Conservation (phyloP, 1,140 invertebrate genomes). For the Drosophila mayri region DNA sequence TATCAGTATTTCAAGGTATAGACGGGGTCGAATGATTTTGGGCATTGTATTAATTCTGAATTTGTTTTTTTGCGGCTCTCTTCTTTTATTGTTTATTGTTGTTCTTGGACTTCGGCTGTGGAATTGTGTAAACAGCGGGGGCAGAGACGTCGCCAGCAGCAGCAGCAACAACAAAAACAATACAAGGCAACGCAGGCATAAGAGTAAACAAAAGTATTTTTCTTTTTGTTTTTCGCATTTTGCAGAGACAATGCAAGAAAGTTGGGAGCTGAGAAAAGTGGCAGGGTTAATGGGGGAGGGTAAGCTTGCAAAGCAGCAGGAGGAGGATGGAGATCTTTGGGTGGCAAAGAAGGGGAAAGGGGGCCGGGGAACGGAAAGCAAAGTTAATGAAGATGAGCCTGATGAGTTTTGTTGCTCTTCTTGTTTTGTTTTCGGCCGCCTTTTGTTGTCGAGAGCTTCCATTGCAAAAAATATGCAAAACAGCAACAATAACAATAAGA, state of each 20-base stretch:
- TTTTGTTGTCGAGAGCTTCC: constrained; percentile 74
- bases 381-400: constrained; percentile 81
- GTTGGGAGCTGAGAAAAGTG: constrained; percentile 48
- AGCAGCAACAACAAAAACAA: constrained; percentile 60
- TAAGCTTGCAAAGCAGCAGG: constrained; percentile 2
- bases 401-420: constrained; percentile 72
- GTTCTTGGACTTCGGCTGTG: constrained; percentile 70
- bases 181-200: constrained; percentile 68
- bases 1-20: neutral
- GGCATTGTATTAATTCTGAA: constrained; percentile 25
- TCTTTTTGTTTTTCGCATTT: constrained; percentile 53
- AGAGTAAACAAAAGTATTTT: constrained; percentile 78
- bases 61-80: constrained; percentile 28
- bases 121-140: constrained; percentile 79
- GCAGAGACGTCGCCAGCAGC: constrained; percentile 52
- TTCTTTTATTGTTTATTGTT: constrained; percentile 47
- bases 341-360: constrained; percentile 30
- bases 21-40: constrained; percentile 2
- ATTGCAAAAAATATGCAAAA: constrained; percentile 76
- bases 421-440: constrained; percentile 68
- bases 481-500: constrained; percentile 52
- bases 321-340: constrained; percentile 15
- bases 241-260: constrained; percentile 79
- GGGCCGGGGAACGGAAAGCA: constrained; percentile 56
- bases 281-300: constrained; percentile 10